Percentiles rank a stretch among this genome's conserved stretches.
Conservation (phyloP, 2,888 invertebrate genomes). For the Brenthis hecate region DNA sequence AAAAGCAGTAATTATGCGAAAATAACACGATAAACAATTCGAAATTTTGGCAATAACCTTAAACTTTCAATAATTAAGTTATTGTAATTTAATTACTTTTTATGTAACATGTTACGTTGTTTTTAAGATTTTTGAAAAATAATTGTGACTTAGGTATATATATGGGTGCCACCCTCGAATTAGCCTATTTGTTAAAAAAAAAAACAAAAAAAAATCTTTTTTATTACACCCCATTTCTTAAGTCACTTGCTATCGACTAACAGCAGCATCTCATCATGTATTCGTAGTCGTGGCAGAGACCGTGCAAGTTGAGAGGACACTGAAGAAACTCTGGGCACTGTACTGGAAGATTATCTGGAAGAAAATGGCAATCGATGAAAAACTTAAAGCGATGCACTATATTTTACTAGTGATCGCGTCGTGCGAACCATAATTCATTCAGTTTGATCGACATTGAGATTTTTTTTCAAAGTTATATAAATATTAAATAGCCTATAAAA, state of each 20-base stretch:
- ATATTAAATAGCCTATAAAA: no score
- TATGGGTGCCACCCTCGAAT: no score
- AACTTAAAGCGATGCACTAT: no score
- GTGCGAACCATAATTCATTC: no score
- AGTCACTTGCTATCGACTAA: slow-evolving; percentile 41
- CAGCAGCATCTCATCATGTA: slow-evolving; percentile 86
- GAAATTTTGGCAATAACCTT: no score
- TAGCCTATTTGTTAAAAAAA: background rate
- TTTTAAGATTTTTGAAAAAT: background rate
- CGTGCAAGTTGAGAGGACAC: slow-evolving; percentile 82
- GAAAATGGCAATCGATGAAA: background rate
- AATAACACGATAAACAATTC: no score
- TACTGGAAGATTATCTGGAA: slow-evolving; percentile 82
- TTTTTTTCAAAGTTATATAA: no score
- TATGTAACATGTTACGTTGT: background rate
- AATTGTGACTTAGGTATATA: no score
- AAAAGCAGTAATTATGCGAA: no score
- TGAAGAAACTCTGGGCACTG: slow-evolving; percentile 78
- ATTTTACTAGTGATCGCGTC: no score
- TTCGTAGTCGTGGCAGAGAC: slow-evolving; percentile 84
- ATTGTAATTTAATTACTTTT: background rate
- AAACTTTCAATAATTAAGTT: no score
- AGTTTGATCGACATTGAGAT: no score
- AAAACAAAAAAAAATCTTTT: background rate
- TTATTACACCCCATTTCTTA: background rate